Base-by-base conservation (phyloP, 1,140 invertebrate genomes). In the Cotesia vestalis region DNA sequence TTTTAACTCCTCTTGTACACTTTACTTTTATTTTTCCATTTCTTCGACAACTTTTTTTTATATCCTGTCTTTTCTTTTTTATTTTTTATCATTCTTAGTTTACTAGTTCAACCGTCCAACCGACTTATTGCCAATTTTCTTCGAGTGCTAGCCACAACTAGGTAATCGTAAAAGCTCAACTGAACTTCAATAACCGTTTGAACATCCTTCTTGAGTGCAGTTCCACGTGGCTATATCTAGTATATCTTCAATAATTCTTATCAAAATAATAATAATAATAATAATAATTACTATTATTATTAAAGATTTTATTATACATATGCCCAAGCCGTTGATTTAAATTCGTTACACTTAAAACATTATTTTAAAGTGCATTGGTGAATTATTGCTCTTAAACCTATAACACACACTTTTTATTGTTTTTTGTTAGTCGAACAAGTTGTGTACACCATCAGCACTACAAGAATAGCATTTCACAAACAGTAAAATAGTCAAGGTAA, bases 101-200 rank as follows among this genome's bases (percentile, higher is more conserved):
- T n/a, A 46, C 17, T 53, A 35, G 20, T 61, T 38, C 17, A 71
- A 6, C 35, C 20, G 40, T 46, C 61, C 59, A 60, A 51, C 57
- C 38, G 57, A 71, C 60, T 71, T 71, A 71, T 71, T 62, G 69
- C 38, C 69, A 71, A 71, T 71, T 71, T 71, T 71, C 40, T 52
- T 40, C n/a, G 46, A 71, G 40, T 62, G 69, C 12, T 46, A 55
- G 14, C 60, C 38, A 35, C 34, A 14, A 17, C 57, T 61, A 34
- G 57, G 57, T 36, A 17, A n/a, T 62, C 61, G 60, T 52, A 63
- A 62, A 63, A 62, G 17, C 36, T 53, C 38, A 14, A 38, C 57
- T 12, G 66, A 62, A 46, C 9, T 17, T 51, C 38, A 46, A 66
- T 66, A 46, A 52, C 34, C 34, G 17, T 14, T 46, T 62, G 14